Percentiles rank a stretch among this genome's conserved stretches.
These are phyloP conservation scores for Fragum fragum DNA, from an alignment of 2,888 invertebrate genomes.

Conservation along the genomic window DNA sequence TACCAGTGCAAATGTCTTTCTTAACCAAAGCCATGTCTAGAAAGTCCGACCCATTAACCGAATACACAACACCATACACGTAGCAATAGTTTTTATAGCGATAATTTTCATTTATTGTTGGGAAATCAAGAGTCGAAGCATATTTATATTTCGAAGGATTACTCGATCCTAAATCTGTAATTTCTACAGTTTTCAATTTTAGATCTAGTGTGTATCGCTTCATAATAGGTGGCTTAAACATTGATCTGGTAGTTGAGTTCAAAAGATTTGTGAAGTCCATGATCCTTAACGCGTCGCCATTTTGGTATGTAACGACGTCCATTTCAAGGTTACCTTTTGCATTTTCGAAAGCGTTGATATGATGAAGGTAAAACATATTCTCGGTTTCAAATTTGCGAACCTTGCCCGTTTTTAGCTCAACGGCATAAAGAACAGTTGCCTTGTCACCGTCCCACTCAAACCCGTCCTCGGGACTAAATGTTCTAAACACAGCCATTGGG, in stretches of 20 bases:
- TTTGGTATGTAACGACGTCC: slow-evolving; percentile 75
- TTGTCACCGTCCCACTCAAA: slow-evolving; percentile 75
- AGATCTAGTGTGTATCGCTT: slow-evolving; percentile 48
- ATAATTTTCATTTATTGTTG: slow-evolving; percentile 80
- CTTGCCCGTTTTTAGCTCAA: slow-evolving; percentile 73
- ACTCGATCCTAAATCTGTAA: background rate
- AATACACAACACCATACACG: slow-evolving; percentile 77
- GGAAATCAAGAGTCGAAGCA: slow-evolving; percentile 76
- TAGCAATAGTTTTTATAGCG: slow-evolving; percentile 77
- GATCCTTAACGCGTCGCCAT: slow-evolving; percentile 68
- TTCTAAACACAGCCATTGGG: slow-evolving; percentile 69
- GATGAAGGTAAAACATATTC: slow-evolving; percentile 78
- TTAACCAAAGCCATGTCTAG: slow-evolving; percentile 78
- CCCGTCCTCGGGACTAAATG: slow-evolving; percentile 71
- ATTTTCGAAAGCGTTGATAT: slow-evolving; percentile 80
- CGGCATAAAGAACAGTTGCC: slow-evolving; percentile 70
- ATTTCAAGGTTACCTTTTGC: slow-evolving; percentile 66
- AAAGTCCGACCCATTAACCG: slow-evolving; percentile 70
- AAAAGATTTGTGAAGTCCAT: slow-evolving; percentile 68
- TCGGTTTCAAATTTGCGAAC: slow-evolving; percentile 66
- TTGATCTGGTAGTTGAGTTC: slow-evolving; percentile 69
- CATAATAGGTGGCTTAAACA: slow-evolving; percentile 44
- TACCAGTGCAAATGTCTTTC: slow-evolving; percentile 76
- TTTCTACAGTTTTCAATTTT: slow-evolving; percentile 11
- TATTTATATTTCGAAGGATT: slow-evolving; percentile 52